phyloP scores from a whole-genome alignment of 2,888 invertebrate genomes.

The Steinernema scapterisci region DNA sequence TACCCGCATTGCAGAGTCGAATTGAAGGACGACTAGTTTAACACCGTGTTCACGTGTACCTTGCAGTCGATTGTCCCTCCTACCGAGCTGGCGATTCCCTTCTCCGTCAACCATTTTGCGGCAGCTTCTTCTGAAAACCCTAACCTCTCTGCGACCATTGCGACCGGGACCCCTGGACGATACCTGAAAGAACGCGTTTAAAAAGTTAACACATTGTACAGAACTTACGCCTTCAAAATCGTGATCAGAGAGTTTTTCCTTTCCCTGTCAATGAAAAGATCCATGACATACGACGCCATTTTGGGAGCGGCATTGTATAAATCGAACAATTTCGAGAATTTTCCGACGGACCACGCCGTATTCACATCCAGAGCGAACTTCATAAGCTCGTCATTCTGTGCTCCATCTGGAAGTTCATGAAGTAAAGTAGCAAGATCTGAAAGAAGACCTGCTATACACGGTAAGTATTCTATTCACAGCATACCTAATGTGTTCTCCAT shows the following conservation, averaged over 20 bases:
- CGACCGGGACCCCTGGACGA: slow-evolving; percentile 86
- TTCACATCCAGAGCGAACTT: slow-evolving; percentile 79
- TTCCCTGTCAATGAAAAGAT: slow-evolving; percentile 96
- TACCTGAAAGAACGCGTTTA: slow-evolving; percentile 67
- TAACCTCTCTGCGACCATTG: slow-evolving; percentile 84
- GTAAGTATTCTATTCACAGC: too few relatives aligned
- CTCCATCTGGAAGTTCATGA: slow-evolving; percentile 69
- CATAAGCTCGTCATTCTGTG: slow-evolving; percentile 55
- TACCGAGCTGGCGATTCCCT: slow-evolving; percentile 35
- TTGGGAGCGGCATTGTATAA: slow-evolving; percentile 84
- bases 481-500: slow-evolving; percentile 94
- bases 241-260: slow-evolving; percentile 86
- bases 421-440: slow-evolving; percentile 87
- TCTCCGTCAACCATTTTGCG: slow-evolving; percentile 78
- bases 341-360: slow-evolving; percentile 89
- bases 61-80: slow-evolving; percentile 41
- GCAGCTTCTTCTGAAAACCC: slow-evolving; percentile 83
- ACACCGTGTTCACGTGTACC: slow-evolving; percentile 35
- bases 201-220: not conserved
- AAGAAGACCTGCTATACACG: too few relatives aligned
- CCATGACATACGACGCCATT: slow-evolving; percentile 95
- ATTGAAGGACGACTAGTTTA: not conserved
- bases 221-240: slow-evolving; percentile 95
- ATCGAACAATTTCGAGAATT: slow-evolving; percentile 89
- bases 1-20: not conserved